A percentile compares a stretch with the other conserved stretches of the same genome.
These are phyloP conservation scores for Gorsachius magnificus DNA, from an alignment of 2,797 vertebrate species.

Conservation along the genomic window DNA sequence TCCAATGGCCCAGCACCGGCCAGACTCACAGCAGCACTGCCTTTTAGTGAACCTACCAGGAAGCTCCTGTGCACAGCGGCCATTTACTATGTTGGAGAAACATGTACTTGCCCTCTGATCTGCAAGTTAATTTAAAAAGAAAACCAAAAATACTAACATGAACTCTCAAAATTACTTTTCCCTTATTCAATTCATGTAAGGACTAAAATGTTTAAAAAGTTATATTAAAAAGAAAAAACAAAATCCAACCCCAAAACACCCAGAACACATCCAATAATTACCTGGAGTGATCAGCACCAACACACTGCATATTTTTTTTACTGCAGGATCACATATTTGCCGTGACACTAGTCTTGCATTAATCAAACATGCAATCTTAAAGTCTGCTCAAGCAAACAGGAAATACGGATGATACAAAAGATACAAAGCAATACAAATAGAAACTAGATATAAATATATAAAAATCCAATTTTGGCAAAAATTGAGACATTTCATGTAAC, in stretches of 20 bases:
- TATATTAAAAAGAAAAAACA: not conserved
- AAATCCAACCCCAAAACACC: not conserved
- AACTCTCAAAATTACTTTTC: not conserved
- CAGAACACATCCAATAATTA: not conserved
- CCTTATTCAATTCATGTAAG: not conserved
- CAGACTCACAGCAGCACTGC: conserved; percentile 80
- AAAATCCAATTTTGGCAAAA: not conserved
- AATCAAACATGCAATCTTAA: not conserved
- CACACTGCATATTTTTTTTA: fast-evolving
- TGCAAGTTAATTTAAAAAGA: conserved; percentile 22
- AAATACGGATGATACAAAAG: not conserved
- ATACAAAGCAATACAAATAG: not conserved
- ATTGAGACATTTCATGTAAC: not conserved
- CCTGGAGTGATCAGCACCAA: not conserved
- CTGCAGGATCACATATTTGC: not conserved
- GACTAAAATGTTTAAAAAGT: not conserved
- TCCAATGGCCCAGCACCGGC: conserved; percentile 74
- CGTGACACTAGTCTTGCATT: not conserved
- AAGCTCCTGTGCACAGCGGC: conserved; percentile 76
- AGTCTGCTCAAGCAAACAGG: not conserved
- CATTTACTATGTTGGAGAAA: conserved; percentile 68
- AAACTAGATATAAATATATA: not conserved
- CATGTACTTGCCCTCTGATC: conserved; percentile 74
- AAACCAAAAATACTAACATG: not conserved
- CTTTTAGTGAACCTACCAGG: conserved; percentile 68